phyloP scores from a whole-genome alignment of 2,888 invertebrate species.

The Acronicta alni region DNA sequence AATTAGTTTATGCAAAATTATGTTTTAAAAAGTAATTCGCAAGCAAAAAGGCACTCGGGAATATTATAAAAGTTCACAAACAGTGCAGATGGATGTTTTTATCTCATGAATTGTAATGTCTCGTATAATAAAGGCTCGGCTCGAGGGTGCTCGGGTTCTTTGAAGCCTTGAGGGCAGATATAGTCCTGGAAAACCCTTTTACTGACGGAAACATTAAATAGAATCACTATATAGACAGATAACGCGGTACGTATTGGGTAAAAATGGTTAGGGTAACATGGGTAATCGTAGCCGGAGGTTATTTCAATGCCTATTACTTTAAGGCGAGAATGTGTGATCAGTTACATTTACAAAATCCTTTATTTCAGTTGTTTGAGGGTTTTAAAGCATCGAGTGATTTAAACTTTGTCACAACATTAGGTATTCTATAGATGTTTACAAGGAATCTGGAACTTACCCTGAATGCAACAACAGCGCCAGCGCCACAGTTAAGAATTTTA shows the following conservation, averaged over 20 bases:
- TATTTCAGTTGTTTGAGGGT: constrained; percentile 19
- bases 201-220: constrained; percentile 67
- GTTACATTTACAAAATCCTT: constrained; percentile 36
- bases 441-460: constrained; percentile 22
- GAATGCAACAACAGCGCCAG: constrained; percentile 19
- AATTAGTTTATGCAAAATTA: constrained; percentile 17
- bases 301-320: constrained; percentile 34
- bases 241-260: constrained; percentile 53
- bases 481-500: constrained; percentile 23
- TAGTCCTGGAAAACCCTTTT: constrained; percentile 60
- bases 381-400: constrained; percentile 22
- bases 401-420: constrained; percentile 18
- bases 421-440: constrained; percentile 37
- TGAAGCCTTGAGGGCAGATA: constrained; percentile 46
- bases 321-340: constrained; percentile 30
- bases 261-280: constrained; percentile 53
- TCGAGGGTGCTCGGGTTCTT: constrained; percentile 45
- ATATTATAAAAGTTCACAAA: constrained; percentile 45
- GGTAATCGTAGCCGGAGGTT: constrained; percentile 36
- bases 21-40: constrained; percentile 11
- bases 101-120: constrained; percentile 69
- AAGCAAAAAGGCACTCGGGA: constrained; percentile 27
- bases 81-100: constrained; percentile 51
- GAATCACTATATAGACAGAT: constrained; percentile 56
- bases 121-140: constrained; percentile 54